Conservation (phyloP, 2,888 invertebrate species). For the Hypomecis punctinalis region DNA sequence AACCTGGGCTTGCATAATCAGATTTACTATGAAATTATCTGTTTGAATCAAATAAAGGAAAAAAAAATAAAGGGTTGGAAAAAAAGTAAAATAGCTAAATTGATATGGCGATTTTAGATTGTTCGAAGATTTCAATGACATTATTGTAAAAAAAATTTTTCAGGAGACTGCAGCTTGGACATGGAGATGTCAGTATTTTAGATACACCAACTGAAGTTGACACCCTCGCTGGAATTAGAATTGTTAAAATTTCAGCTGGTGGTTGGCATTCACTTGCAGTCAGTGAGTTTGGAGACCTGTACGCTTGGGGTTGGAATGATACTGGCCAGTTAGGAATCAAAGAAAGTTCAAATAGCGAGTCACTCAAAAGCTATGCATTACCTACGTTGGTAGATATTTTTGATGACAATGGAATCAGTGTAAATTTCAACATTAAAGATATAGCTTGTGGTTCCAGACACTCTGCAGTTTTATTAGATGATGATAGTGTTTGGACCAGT, state of each 20-base stretch:
- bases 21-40: no score
- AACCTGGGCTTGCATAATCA: no score
- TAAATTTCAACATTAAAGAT: constrained; percentile 81
- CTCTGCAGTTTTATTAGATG: constrained; percentile 88
- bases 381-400: constrained; percentile 72
- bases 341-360: constrained; percentile 55
- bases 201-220: constrained; percentile 88
- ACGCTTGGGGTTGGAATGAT: constrained; percentile 97
- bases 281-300: constrained; percentile 92
- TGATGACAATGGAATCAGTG: constrained; percentile 70
- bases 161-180: constrained; percentile 95
- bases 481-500: constrained; percentile 88
- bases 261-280: constrained; percentile 95
- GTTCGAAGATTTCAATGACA: background rate
- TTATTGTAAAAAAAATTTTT: constrained; percentile 45
- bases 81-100: no score
- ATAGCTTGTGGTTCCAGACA: constrained; percentile 92
- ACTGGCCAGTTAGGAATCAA: constrained; percentile 92
- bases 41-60: no score
- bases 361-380: constrained; percentile 59
- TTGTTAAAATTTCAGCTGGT: constrained; percentile 89
- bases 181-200: constrained; percentile 87
- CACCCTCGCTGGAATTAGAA: constrained; percentile 90
- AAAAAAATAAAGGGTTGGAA: no score
- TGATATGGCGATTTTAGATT: no score